Evolutionary conservation across 2,113 vertebrate genomes (phyloP).

Genomic region (Phaethon lepturus): DNA sequence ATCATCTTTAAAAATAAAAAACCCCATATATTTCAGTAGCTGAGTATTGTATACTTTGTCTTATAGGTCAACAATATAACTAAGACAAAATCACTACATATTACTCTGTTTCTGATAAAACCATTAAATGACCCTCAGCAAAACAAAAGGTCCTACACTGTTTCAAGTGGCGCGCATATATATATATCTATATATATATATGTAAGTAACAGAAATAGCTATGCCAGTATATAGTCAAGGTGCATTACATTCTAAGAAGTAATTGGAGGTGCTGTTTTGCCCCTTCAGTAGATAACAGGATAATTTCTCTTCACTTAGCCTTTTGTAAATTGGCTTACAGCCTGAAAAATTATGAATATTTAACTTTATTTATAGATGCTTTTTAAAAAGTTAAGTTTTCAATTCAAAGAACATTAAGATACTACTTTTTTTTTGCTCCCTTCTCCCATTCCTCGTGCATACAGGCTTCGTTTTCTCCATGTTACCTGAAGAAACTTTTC

Average conservation of each 20-base stretch:
- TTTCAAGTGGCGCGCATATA: neutral
- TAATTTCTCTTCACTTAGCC: neutral
- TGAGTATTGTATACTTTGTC: neutral
- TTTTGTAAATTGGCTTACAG: neutral
- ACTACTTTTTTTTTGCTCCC: accelerated
- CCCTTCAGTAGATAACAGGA: neutral
- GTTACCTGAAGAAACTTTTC: neutral
- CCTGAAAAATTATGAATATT: neutral
- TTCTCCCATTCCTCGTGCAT: neutral
- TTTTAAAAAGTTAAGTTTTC: neutral
- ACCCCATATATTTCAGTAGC: neutral
- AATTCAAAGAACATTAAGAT: neutral
- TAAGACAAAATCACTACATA: neutral
- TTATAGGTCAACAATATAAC: neutral
- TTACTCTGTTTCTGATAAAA: neutral
- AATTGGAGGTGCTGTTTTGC: neutral
- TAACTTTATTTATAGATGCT: neutral
- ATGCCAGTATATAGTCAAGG: neutral
- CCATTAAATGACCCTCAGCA: neutral
- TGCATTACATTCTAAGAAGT: neutral
- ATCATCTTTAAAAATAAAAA: neutral
- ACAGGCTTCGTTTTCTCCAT: neutral
- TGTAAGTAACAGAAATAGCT: neutral
- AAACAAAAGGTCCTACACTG: neutral
- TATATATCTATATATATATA: neutral